Evolutionary conservation across 2,797 vertebrate species (phyloP).

Genomic region (Artibeus jamaicensis): DNA sequence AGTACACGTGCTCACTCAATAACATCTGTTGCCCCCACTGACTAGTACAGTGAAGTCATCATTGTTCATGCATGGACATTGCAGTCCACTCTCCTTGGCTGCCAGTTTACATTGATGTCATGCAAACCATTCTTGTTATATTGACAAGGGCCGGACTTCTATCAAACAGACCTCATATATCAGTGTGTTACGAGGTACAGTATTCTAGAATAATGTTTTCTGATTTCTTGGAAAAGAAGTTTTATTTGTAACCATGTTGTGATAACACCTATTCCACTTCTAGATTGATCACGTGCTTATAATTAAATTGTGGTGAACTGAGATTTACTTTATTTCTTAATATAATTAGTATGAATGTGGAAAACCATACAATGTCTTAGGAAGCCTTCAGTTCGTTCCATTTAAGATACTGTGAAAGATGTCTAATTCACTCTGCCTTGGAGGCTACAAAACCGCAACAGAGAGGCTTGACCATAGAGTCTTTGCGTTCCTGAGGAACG

Average conservation of each 20-base stretch:
- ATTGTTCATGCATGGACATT: no score
- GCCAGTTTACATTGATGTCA: no score
- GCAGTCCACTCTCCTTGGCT: no score
- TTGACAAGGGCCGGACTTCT: no score
- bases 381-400: not conserved
- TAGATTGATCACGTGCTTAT: not conserved
- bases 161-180: no score
- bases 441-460: not conserved
- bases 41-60: no score
- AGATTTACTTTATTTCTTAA: not conserved
- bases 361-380: not conserved
- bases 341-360: not conserved
- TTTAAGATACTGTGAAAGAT: not conserved
- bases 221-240: not conserved
- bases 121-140: no score
- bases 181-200: not conserved
- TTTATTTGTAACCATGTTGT: not conserved
- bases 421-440: not conserved
- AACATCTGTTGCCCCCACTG: no score
- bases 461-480: not conserved
- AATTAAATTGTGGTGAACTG: conserved; percentile 24
- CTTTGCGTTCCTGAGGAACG: not conserved
- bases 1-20: no score
- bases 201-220: not conserved
- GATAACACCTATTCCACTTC: not conserved